These are phyloP conservation scores for Rhadina sibilatrix DNA, from an alignment of 2,113 vertebrate species.

Conservation along the genomic window DNA sequence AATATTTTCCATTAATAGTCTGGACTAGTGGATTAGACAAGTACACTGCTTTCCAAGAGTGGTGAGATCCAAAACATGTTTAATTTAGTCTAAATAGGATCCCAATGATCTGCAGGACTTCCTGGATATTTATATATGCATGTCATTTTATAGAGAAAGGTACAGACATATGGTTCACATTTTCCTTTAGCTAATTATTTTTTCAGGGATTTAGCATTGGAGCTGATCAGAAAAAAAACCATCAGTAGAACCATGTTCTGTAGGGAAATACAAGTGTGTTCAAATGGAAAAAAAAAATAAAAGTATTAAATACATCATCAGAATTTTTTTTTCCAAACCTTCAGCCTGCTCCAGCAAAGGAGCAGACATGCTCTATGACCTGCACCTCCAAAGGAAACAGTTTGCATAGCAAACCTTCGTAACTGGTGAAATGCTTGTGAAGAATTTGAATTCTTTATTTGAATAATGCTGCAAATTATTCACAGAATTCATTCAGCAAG, in stretches of 20 bases:
- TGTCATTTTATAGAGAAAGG: background rate
- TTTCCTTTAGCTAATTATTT: background rate
- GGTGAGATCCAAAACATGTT: background rate
- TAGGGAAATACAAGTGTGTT: background rate
- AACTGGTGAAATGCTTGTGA: background rate
- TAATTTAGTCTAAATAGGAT: constrained; percentile 24
- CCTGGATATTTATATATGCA: background rate
- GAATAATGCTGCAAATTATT: background rate
- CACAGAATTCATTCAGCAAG: background rate
- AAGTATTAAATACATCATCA: background rate
- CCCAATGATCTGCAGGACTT: background rate
- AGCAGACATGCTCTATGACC: background rate
- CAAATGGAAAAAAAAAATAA: background rate
- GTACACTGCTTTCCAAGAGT: background rate
- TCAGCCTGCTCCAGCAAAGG: background rate
- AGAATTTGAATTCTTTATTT: too few relatives aligned
- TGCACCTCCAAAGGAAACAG: background rate
- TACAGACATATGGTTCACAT: constrained; percentile 35
- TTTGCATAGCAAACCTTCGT: background rate
- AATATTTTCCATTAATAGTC: constrained; percentile 27
- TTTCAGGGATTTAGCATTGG: background rate
- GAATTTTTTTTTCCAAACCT: background rate
- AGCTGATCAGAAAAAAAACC: background rate
- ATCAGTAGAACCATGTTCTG: background rate
- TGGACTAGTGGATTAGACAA: background rate